Conservation (phyloP, 2,113 vertebrate genomes). For the Ciconia maguari region DNA sequence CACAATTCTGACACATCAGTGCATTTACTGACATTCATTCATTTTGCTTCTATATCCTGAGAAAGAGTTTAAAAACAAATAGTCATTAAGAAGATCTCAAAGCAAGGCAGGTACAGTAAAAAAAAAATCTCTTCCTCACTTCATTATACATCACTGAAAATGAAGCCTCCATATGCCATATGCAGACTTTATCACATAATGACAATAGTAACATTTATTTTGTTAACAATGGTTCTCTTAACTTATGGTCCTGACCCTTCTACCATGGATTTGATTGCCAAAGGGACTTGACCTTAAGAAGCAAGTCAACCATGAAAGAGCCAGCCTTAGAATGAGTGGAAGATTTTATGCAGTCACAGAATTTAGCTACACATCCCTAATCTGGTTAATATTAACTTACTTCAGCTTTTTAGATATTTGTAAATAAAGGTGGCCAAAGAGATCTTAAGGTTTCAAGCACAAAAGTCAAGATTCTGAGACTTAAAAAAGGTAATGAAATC, state of each 20-base stretch:
- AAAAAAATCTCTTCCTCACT: slow-evolving; percentile 6
- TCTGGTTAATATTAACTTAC: background rate
- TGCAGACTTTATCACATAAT: background rate
- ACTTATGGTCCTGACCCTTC: background rate
- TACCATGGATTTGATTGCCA: background rate
- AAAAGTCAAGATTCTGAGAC: background rate
- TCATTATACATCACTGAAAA: slow-evolving; percentile 33
- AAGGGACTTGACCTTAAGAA: background rate
- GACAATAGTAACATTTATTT: slow-evolving; percentile 25
- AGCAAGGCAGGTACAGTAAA: slow-evolving; percentile 46
- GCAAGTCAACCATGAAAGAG: background rate
- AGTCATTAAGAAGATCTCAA: slow-evolving; percentile 34
- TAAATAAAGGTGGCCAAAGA: background rate
- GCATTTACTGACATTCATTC: slow-evolving; percentile 36
- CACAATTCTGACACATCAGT: slow-evolving; percentile 38
- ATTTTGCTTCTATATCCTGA: slow-evolving; percentile 50
- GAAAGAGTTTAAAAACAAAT: slow-evolving; percentile 37
- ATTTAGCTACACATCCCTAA: background rate
- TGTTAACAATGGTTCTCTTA: background rate
- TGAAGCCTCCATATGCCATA: slow-evolving; percentile 31
- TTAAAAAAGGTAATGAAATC: background rate
- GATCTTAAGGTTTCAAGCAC: background rate
- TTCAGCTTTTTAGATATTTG: background rate
- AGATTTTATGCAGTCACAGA: background rate
- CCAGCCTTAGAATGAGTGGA: background rate